phyloP scores from a whole-genome alignment of 2,797 vertebrate species.

The Astyanax mexicanus region DNA sequence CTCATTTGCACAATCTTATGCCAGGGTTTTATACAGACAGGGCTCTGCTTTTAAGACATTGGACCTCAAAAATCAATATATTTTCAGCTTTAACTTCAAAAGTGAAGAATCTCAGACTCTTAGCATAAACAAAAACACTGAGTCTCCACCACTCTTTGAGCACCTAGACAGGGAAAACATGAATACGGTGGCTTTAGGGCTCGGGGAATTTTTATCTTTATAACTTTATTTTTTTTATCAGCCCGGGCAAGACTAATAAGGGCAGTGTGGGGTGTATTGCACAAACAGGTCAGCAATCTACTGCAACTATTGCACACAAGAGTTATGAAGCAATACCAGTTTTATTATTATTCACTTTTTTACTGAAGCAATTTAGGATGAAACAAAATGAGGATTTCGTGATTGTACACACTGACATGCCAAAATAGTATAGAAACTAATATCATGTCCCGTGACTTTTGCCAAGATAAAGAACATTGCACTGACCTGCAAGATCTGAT shows the following conservation, averaged over 20 bases:
- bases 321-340: neutral
- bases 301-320: neutral
- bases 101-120: neutral
- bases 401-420: too few species aligned
- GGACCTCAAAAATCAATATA: neutral
- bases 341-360: too few species aligned
- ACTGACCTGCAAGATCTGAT: too few species aligned
- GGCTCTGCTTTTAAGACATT: neutral
- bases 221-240: neutral
- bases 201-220: slow-evolving; percentile 2
- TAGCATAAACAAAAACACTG: too few species aligned
- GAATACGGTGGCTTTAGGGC: neutral
- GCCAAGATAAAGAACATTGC: too few species aligned
- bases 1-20: neutral
- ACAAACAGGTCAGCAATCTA: slow-evolving; percentile 1
- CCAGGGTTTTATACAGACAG: neutral
- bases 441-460: too few species aligned
- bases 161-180: too few species aligned
- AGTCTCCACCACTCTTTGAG: too few species aligned
- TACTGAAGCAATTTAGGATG: too few species aligned
- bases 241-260: neutral
- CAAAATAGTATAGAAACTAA: too few species aligned
- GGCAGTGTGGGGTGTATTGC: neutral
- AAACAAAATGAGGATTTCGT: too few species aligned
- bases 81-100: neutral